Evolutionary conservation across 2,888 invertebrate genomes (phyloP), one percentile per base, ranked within the genome.

Genomic region (Cosmia trapezina): DNA sequence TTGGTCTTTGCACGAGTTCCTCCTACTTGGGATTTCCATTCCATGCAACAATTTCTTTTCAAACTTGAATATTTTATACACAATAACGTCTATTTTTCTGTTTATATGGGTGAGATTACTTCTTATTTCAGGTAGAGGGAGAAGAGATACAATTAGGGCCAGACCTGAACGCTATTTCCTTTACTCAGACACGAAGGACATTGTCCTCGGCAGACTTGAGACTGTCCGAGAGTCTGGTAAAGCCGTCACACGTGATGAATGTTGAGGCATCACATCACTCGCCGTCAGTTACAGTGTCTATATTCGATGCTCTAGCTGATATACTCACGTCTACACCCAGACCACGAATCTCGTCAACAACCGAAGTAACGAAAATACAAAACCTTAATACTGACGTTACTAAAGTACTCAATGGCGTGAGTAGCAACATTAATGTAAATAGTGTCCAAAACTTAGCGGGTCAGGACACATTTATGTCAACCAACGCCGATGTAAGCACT

Each of bases 291-390:
- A 97, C 97, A 84, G 94, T 97, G 87, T 97, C 97, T 78, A 97
- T 97, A 86, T 97, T 96, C 86, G 96, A 96, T 93, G 97, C 96
- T 90, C 89, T 97, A 91, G 96, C 97, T 90, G 96, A 97, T 83
- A 96, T 97, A 89, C 94, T 97, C 85, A 96, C 96, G 83, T 96
- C 96, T 65, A 96, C 96, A 91, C 95, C 96, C 82, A 94, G 92
- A 94, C 90, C 94, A 86, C 93, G 93, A 90, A 90, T 95, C 82
- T 93, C 96, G 78, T 87, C 95, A 86, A 94, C 94, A 83, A 95
- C 95, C 83, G 94, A 94, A 93, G 92, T 92, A 91, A 89, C 89
- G 81, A 91, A 92, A 90, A 93, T 90, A 88, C 89, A 89, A 93
- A 91, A 89, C 86, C 87, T 86, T 89, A 92, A 91, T 90, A 93